Conservation (phyloP, 2,888 invertebrate genomes). For the Synanthedon andrenaeformis region DNA sequence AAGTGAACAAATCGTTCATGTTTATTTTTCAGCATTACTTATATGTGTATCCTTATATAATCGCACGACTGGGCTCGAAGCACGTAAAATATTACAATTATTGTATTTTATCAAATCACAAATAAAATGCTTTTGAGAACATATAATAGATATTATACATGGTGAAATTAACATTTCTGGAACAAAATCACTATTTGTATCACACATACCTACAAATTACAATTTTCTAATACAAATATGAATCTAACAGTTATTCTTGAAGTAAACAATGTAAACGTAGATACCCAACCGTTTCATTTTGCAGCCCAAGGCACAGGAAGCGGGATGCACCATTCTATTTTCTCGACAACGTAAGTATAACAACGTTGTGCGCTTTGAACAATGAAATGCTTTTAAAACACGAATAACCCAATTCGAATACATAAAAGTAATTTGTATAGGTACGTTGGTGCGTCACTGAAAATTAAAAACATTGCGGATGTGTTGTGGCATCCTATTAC, state of each 20-base stretch:
- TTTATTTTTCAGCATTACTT: too few relatives aligned
- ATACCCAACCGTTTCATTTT: slow-evolving; percentile 52
- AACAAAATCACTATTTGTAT: too few relatives aligned
- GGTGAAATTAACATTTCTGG: too few relatives aligned
- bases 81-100: too few relatives aligned
- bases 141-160: too few relatives aligned
- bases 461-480: slow-evolving; percentile 14
- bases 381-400: slow-evolving; percentile 68
- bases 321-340: slow-evolving; percentile 60
- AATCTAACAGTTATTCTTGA: background rate
- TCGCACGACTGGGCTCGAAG: too few relatives aligned
- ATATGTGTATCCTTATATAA: too few relatives aligned
- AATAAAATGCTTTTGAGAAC: too few relatives aligned
- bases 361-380: slow-evolving; percentile 53
- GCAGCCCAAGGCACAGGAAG: slow-evolving; percentile 56
- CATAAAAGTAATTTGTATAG: slow-evolving; percentile 30
- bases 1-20: too few relatives aligned
- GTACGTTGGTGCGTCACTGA: slow-evolving; percentile 3
- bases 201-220: too few relatives aligned
- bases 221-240: background rate
- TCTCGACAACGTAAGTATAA: slow-evolving; percentile 34
- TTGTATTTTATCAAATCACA: too few relatives aligned
- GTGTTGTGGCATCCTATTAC: background rate
- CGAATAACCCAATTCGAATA: slow-evolving; percentile 50
- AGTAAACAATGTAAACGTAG: slow-evolving; percentile 15